Percentiles rank a stretch among this genome's conserved stretches.
Evolutionary conservation across 2,797 vertebrate genomes (phyloP).

Genomic region (Rhinichthys osculus): DNA sequence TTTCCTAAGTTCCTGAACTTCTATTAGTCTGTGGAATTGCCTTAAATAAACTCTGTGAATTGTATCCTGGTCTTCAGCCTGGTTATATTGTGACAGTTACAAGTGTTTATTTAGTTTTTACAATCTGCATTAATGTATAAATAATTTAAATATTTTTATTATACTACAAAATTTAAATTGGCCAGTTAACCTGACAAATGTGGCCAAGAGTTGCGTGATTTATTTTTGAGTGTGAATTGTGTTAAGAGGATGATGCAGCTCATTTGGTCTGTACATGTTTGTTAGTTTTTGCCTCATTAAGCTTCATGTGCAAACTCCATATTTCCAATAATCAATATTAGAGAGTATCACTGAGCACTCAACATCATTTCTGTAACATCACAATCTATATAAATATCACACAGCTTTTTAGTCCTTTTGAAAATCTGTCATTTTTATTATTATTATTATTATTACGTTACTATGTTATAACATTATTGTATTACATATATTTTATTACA

Average conservation of each 20-base stretch:
- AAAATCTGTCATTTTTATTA: background rate
- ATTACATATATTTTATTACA: too few species aligned
- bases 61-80: too few species aligned
- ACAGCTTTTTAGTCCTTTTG: background rate
- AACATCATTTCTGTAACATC: background rate
- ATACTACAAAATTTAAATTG: background rate
- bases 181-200: background rate
- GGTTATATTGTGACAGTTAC: too few species aligned
- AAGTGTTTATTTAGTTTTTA: background rate
- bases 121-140: background rate
- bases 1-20: too few species aligned
- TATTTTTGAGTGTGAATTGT: slow-evolving; percentile 14
- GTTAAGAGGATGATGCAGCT: slow-evolving; percentile 19
- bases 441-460: too few species aligned
- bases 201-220: background rate
- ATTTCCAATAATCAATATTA: slow-evolving; percentile 67
- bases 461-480: too few species aligned
- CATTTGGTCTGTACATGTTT: slow-evolving; percentile 22
- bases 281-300: slow-evolving; percentile 24
- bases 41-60: too few species aligned
- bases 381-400: background rate
- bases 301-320: slow-evolving; percentile 47
- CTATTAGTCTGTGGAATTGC: too few species aligned
- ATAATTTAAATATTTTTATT: background rate
- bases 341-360: slow-evolving; percentile 52